These are phyloP conservation scores for Nomia melanderi DNA, from an alignment of 1,140 invertebrate genomes.

Conservation along the genomic window DNA sequence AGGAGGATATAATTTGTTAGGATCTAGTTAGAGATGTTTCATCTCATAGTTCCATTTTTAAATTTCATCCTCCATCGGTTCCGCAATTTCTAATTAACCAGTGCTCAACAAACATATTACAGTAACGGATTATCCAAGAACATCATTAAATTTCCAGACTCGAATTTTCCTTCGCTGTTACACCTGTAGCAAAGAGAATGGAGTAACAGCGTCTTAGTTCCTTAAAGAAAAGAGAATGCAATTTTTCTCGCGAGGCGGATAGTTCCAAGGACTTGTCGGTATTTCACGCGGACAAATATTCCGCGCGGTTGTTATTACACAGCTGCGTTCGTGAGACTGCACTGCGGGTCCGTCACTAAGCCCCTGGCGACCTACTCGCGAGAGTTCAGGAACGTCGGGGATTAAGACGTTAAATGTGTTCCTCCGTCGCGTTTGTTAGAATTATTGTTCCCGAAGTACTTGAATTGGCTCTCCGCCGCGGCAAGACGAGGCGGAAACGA, in stretches of 20 bases:
- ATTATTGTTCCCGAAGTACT: not conserved
- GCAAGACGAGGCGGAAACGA: not conserved
- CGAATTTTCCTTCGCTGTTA: no score
- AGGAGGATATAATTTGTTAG: no score
- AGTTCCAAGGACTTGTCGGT: not conserved
- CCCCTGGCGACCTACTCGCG: not conserved
- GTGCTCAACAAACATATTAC: no score
- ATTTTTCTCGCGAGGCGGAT: not conserved
- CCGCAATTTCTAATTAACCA: no score
- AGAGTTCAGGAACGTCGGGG: not conserved
- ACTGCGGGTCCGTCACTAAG: not conserved
- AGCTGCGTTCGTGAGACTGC: not conserved
- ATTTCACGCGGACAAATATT: conserved; percentile 4
- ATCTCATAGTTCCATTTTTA: no score
- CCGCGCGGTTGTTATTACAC: not conserved
- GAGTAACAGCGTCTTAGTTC: no score
- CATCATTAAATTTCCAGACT: no score
- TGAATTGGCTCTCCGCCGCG: not conserved
- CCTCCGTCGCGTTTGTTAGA: not conserved
- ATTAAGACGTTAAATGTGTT: not conserved
- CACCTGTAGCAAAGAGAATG: no score
- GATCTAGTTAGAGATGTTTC: no score
- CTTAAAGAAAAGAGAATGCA: no score
- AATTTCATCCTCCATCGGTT: no score
- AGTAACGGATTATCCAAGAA: no score